These are phyloP conservation scores for Calameuta pallipes DNA, from an alignment of 2,888 invertebrate species.

Conservation along the genomic window DNA sequence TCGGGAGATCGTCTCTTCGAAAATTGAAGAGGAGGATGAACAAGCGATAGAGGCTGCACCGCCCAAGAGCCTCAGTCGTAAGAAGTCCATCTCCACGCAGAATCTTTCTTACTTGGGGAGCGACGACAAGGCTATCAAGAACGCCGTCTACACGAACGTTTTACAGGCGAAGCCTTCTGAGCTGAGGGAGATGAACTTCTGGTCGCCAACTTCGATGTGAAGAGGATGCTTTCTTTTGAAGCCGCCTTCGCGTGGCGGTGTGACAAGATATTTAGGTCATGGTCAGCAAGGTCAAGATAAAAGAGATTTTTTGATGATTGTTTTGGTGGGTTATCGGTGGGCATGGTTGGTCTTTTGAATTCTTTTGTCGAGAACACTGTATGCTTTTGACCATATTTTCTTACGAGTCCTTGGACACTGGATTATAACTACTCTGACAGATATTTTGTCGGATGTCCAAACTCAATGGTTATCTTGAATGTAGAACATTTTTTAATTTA, in stretches of 20 bases:
- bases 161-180: conserved; percentile 76
- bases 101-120: conserved; percentile 57
- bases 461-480: background rate
- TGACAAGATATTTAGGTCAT: background rate
- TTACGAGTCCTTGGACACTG: background rate
- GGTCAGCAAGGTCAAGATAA: background rate
- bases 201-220: conserved; percentile 88
- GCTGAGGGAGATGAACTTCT: conserved; percentile 85
- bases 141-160: conserved; percentile 25
- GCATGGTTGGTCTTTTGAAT: background rate
- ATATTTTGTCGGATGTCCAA: background rate
- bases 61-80: conserved; percentile 56
- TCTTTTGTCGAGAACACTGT: background rate
- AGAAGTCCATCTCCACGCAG: conserved; percentile 63
- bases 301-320: background rate
- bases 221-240: conserved; percentile 1
- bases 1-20: conserved; percentile 71
- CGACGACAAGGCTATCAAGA: conserved; percentile 48
- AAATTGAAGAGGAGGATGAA: conserved; percentile 73
- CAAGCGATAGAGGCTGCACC: conserved; percentile 41
- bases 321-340: background rate
- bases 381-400: background rate
- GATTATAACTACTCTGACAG: background rate
- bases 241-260: background rate
- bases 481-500: background rate